phyloP scores from a whole-genome alignment of 2,113 vertebrate species.

The Theristicus caerulescens region DNA sequence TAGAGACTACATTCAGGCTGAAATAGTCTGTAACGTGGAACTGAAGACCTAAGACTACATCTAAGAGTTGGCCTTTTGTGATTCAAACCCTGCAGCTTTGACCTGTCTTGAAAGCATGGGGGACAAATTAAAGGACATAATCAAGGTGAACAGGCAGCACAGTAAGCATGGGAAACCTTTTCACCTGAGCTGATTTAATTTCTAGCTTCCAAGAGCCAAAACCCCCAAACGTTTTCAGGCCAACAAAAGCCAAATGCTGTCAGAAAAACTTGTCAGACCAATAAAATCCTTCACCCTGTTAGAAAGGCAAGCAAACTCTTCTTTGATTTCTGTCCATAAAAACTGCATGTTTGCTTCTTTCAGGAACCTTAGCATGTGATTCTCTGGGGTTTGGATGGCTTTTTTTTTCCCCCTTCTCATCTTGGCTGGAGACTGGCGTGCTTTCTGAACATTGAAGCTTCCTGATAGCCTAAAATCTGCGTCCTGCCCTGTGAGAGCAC shows the following conservation, averaged over 20 bases:
- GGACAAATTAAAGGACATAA: background rate
- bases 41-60: background rate
- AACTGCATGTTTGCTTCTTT: background rate
- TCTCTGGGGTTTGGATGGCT: background rate
- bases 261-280: background rate
- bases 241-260: background rate
- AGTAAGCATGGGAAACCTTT: background rate
- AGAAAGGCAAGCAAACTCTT: background rate
- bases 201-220: background rate
- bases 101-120: background rate
- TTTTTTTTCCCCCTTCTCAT: background rate
- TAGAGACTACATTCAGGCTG: background rate
- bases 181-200: background rate
- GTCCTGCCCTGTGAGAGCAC: background rate
- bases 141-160: background rate
- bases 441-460: background rate
- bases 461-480: background rate
- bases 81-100: conserved; percentile 1
- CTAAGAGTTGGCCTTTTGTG: background rate
- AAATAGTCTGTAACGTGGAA: background rate
- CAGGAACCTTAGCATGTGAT: background rate
- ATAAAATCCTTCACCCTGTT: background rate
- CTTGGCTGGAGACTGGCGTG: background rate
- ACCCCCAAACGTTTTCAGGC: background rate
- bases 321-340: background rate